A percentile compares a stretch with the other conserved stretches of the same genome.
Evolutionary conservation across 2,888 invertebrate species (phyloP).

Genomic region (Melanostoma scalare): DNA sequence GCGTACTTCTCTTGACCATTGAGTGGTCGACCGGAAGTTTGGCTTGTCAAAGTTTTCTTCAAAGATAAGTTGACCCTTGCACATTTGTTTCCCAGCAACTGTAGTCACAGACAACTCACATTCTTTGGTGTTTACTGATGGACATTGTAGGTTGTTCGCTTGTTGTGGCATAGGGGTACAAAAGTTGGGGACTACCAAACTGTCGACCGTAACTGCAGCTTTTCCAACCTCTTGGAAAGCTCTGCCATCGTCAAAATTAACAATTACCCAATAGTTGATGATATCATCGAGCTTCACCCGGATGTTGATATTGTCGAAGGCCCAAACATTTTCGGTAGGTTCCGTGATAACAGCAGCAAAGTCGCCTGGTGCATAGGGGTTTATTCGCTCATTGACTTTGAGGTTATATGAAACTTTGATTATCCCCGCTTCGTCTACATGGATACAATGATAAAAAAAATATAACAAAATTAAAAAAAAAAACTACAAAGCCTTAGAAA

Average conservation of each 20-base stretch:
- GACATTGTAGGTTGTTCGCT: conserved; percentile 20
- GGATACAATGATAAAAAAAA: not conserved
- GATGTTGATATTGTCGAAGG: conserved; percentile 82
- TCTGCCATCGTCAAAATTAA: conserved; percentile 74
- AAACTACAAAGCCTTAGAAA: not conserved
- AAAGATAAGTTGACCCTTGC: conserved; percentile 84
- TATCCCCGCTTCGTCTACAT: conserved; percentile 80
- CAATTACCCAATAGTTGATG: conserved; percentile 85
- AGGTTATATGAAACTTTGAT: conserved; percentile 86
- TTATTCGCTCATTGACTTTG: conserved; percentile 84
- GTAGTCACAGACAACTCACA: conserved; percentile 75
- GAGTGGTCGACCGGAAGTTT: conserved; percentile 79
- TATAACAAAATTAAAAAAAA: conserved; percentile 6
- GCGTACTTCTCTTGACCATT: conserved; percentile 85
- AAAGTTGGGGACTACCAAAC: not conserved
- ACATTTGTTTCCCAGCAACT: conserved; percentile 80
- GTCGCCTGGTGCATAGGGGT: conserved; percentile 83
- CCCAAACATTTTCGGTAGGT: conserved; percentile 83
- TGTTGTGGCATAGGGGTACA: conserved; percentile 2
- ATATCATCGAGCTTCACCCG: conserved; percentile 83
- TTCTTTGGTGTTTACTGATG: not conserved
- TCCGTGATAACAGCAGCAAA: conserved; percentile 82
- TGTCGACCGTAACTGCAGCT: not conserved
- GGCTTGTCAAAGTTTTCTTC: conserved; percentile 85
- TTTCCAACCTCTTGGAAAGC: conserved; percentile 14